Base-by-base conservation (phyloP, 1,140 invertebrate genomes). In the Nasonia giraulti region DNA sequence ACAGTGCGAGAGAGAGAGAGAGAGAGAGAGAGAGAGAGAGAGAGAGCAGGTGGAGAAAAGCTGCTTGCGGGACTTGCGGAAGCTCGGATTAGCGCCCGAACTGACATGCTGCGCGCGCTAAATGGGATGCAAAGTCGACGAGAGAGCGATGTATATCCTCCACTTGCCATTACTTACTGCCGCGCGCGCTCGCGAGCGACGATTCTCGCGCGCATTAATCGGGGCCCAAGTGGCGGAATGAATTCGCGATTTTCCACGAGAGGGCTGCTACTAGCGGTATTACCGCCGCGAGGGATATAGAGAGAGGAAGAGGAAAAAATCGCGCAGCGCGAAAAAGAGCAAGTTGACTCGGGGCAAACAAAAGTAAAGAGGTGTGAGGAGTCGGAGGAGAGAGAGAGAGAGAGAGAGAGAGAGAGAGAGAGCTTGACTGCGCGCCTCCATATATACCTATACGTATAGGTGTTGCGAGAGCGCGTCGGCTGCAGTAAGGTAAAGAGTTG, bases 101-200 rank as follows among this genome's bases (percentile, higher is more conserved):
- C 86, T 86, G 80, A 82, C 87, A 87, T 69, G 62, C 68, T 76
- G 20, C 20, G 75, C 66, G 86, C 86, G 86, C 55, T 10, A 89
- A 89, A 89, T 88, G 87, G 87, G 87, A 89, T 89, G 89, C 87
- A 88, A 89, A 89, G 88, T 89, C 55, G 33, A 4, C 3, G 33
- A 37, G 33, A 37, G 33, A 62, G 55, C 55, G 55, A 62, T 62
- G 55, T 62, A 62, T 62, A 62, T 62, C 55, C 55, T 62, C 55
- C 17, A 62, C 55, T 62, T 62, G 55, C 55, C 55, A 62, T 62
- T 62, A 62, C 55, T n/a, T 62, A 62, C 55, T 62, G n/a, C 55
- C 55, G 17, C n/a, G n/a, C n/a, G n/a, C n/a, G n/a, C n/a, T n/a
- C n/a, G n/a, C 17, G 55, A 0, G 55, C 55, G 55, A 55, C 50